phyloP scores from a whole-genome alignment of 2,888 invertebrate species.

The Drosophila atripex region DNA sequence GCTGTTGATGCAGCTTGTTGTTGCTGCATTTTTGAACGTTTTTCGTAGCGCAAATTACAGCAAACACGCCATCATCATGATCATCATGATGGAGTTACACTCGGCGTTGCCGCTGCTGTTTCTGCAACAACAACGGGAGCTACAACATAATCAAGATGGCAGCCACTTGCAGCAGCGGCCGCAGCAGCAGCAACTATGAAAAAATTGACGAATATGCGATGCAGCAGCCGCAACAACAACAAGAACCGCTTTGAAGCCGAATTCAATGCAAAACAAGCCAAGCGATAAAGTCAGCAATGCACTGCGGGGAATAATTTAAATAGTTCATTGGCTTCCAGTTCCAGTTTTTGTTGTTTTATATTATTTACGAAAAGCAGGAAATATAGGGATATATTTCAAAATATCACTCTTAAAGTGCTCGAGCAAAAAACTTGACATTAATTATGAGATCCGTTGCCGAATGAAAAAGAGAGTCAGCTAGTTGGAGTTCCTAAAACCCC shows the following conservation, averaged over 20 bases:
- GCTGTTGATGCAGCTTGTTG: slow-evolving; percentile 58
- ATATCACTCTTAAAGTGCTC: not conserved
- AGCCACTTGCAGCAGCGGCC: slow-evolving; percentile 71
- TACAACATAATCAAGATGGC: slow-evolving; percentile 77
- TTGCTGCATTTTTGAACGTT: slow-evolving; percentile 80
- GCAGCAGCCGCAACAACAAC: slow-evolving; percentile 50
- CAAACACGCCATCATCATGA: slow-evolving; percentile 81
- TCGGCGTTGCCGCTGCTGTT: not conserved
- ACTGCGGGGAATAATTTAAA: slow-evolving; percentile 9
- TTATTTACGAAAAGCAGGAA: slow-evolving; percentile 49
- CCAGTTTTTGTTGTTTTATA: no score
- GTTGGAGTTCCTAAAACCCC: not conserved
- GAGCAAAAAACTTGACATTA: slow-evolving; percentile 2
- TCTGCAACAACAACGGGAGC: slow-evolving; percentile 54
- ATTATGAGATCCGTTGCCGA: slow-evolving; percentile 64
- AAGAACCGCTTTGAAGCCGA: slow-evolving; percentile 77
- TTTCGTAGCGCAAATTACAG: slow-evolving; percentile 82
- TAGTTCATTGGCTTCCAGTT: slow-evolving; percentile 8
- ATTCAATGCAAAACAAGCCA: slow-evolving; percentile 77
- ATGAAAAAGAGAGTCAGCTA: slow-evolving; percentile 20
- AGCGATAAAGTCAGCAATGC: slow-evolving; percentile 44
- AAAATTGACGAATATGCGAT: slow-evolving; percentile 47
- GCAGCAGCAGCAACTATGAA: slow-evolving; percentile 44
- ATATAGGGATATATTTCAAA: slow-evolving; percentile 44
- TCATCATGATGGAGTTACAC: slow-evolving; percentile 37